A percentile compares a stretch with the other conserved stretches of the same genome.
Evolutionary conservation across 2,888 invertebrate genomes (phyloP).

Genomic region (Polymixis flavicincta): DNA sequence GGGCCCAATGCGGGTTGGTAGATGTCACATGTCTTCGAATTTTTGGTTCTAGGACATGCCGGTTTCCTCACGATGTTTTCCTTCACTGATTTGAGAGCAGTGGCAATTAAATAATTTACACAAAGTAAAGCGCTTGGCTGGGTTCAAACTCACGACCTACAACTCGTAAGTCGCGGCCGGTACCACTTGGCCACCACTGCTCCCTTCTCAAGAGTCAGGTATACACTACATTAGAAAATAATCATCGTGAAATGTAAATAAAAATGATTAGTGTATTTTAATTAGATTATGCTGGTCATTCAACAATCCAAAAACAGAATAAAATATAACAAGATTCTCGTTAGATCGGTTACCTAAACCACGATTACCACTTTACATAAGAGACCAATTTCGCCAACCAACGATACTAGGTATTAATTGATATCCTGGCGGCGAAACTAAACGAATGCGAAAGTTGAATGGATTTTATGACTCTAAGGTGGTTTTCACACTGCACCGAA

Average conservation of each 20-base stretch:
- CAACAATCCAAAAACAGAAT: background rate
- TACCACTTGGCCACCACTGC: too few species aligned
- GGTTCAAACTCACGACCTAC: too few species aligned
- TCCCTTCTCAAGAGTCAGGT: background rate
- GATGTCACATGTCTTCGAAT: too few species aligned
- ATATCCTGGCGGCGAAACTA: conserved; percentile 13
- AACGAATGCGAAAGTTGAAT: conserved; percentile 10
- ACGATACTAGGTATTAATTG: background rate
- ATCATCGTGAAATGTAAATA: background rate
- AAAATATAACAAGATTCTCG: conserved; percentile 1
- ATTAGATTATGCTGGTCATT: background rate
- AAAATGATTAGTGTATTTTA: background rate
- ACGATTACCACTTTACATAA: conserved; percentile 25
- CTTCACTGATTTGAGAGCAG: too few species aligned
- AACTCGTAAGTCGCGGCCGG: too few species aligned
- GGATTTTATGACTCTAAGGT: background rate
- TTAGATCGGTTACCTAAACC: conserved; percentile 4
- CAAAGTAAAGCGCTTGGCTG: too few species aligned
- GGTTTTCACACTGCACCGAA: too few species aligned
- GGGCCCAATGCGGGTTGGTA: too few species aligned
- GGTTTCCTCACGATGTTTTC: too few species aligned
- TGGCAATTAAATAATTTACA: too few species aligned
- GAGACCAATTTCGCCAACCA: conserved; percentile 8
- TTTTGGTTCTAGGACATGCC: too few species aligned
- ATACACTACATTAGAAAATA: background rate